A percentile compares a stretch with the other conserved stretches of the same genome.
Evolutionary conservation across 2,888 invertebrate species (phyloP).

Genomic region (Netelia fuscicornis): DNA sequence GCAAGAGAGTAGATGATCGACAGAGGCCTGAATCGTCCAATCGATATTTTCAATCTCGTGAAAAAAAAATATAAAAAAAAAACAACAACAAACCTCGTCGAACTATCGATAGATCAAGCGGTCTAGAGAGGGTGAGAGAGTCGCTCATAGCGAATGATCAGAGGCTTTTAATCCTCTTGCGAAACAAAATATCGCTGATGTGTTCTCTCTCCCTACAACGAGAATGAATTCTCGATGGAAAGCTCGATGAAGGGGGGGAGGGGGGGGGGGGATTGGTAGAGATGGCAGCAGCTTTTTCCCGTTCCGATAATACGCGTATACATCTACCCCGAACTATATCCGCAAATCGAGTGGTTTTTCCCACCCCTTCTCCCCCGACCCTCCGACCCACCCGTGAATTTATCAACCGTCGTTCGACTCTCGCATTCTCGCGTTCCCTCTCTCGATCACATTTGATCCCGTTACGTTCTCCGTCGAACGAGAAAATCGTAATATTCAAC

Average conservation of each 20-base stretch:
- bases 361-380: slow-evolving; percentile 1
- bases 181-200: slow-evolving; percentile 66
- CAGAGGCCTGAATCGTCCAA: slow-evolving; percentile 21
- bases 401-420: slow-evolving; percentile 55
- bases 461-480: slow-evolving; percentile 43
- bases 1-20: not conserved
- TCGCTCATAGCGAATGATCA: slow-evolving; percentile 63
- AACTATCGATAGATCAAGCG: not conserved
- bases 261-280: slow-evolving; percentile 2
- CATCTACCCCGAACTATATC: slow-evolving; percentile 49
- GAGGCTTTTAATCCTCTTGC: slow-evolving; percentile 64
- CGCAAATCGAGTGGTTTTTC: slow-evolving; percentile 69
- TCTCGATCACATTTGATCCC: slow-evolving; percentile 43
- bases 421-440: slow-evolving; percentile 53
- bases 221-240: slow-evolving; percentile 42
- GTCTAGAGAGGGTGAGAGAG: slow-evolving; percentile 29
- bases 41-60: slow-evolving; percentile 41
- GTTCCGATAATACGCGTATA: slow-evolving; percentile 25
- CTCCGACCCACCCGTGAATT: slow-evolving; percentile 39
- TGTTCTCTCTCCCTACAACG: slow-evolving; percentile 20
- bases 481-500: slow-evolving; percentile 63
- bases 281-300: slow-evolving; percentile 51
- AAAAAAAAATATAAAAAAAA: slow-evolving; percentile 23
- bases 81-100: slow-evolving; percentile 7
- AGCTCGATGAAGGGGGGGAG: slow-evolving; percentile 43